phyloP scores from a whole-genome alignment of 1,140 invertebrate species.

The Mamestra configurata region DNA sequence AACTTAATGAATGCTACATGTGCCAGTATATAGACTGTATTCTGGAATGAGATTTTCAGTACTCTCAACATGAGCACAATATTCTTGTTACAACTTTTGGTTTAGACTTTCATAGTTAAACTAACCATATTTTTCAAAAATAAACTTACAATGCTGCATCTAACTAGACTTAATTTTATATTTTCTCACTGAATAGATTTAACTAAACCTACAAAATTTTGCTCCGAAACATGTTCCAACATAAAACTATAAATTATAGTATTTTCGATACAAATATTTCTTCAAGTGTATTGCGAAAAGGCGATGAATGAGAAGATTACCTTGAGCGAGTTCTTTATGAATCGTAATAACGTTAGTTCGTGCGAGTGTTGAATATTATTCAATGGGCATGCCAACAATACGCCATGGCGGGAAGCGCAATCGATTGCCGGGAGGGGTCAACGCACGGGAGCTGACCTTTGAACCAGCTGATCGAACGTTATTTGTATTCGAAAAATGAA shows the following conservation, averaged over 20 bases:
- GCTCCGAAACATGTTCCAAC: too few relatives aligned
- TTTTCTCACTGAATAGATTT: too few relatives aligned
- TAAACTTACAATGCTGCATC: neutral
- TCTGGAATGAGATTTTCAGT: conserved; percentile 29
- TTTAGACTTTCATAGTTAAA: neutral
- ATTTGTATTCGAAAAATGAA: conserved; percentile 38
- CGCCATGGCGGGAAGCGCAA: conserved; percentile 77
- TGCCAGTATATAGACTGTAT: conserved; percentile 12
- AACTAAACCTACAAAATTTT: too few relatives aligned
- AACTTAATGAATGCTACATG: conserved; percentile 42
- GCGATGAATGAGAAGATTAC: conserved; percentile 39
- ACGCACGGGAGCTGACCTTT: conserved; percentile 85
- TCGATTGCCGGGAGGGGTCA: conserved; percentile 83
- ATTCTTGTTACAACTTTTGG: conserved; percentile 20
- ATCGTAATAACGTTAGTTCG: conserved; percentile 32
- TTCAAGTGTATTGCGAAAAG: conserved; percentile 16
- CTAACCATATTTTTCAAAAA: neutral
- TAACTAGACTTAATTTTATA: neutral
- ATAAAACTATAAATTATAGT: neutral
- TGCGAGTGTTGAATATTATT: conserved; percentile 62
- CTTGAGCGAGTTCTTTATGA: conserved; percentile 41
- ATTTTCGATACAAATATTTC: neutral
- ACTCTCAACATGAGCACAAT: neutral
- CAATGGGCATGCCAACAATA: conserved; percentile 74
- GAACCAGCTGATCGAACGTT: conserved; percentile 81